Evolutionary conservation across 2,113 vertebrate genomes (phyloP), one percentile per base, ranked within the genome.

Genomic region (Potamarius usumacintae): DNA sequence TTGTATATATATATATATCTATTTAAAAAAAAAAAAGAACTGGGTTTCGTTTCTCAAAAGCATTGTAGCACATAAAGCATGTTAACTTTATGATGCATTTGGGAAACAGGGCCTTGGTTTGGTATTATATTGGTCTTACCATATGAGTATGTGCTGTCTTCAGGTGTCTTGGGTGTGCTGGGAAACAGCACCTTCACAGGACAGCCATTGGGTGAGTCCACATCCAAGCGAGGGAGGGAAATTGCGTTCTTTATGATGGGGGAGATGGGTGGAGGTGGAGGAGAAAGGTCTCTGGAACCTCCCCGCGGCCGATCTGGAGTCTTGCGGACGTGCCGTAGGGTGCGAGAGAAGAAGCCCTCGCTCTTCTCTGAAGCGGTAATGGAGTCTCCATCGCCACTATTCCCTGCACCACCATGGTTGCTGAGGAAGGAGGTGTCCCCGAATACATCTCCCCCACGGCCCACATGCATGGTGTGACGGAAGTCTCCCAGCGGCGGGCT

Each of bases 351-450:
- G 92, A 97, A 98, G 0, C 94, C 93, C 12, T 94, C 95, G 20
- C 94, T 94, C 88, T 95, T 95, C 92, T 95, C 94, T 0, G 94
- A 93, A 5, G 52, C 84, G 85, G 95, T 89, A 53, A 92, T 93
- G 0, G 92, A 96, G 2, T 97, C 95, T 20, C 92, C 85, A 0
- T 94, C 79, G 2, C 83, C 93, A 0, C 93, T 93, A 25, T 85
- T 92, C 86, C 88, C 91, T 0, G 93, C 55, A 22, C 97, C 97
- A 0, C 97, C 97, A 0, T 98, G 97, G 93, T 98, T 97, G 93
- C 97, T 98, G 67, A 99, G 98, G 94, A 99, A 99, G 20, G 98
- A 98, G 48, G 98, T 99, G 93, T 99, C 98, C 0, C 98, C 98
- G 0, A 99, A 99, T 86, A 97, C 98, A 0, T 99, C 98, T 0